Conservation (phyloP, 2,113 vertebrate genomes). For the Hippocampus comes region DNA sequence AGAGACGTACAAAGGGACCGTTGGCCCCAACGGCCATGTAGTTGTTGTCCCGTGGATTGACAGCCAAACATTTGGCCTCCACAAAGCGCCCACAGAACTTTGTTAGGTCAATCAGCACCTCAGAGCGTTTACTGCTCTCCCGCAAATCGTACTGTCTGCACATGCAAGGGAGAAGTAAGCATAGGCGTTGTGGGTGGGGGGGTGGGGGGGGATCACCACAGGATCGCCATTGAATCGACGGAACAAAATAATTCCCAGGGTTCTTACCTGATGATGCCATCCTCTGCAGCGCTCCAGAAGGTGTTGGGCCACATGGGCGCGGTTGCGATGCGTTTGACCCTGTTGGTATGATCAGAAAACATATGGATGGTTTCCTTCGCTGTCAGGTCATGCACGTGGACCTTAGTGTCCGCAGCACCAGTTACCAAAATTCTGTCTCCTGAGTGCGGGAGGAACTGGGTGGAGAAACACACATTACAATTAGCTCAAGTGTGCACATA, state of each 20-base stretch:
- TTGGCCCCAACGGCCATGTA: conserved; percentile 94
- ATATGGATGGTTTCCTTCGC: conserved; percentile 97
- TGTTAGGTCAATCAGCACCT: conserved; percentile 93
- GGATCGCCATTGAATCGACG: background rate
- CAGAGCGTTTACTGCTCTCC: conserved; percentile 92
- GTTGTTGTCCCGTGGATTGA: conserved; percentile 97
- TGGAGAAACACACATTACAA: conserved; percentile 18
- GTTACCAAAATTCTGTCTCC: conserved; percentile 94
- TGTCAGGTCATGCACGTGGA: conserved; percentile 93
- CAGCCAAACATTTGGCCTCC: conserved; percentile 94
- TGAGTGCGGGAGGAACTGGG: conserved; percentile 92
- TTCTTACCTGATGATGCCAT: conserved; percentile 88
- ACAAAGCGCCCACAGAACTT: conserved; percentile 97
- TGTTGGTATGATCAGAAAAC: conserved; percentile 97
- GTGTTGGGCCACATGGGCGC: conserved; percentile 99
- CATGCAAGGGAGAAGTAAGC: conserved; percentile 1
- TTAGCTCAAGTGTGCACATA: no score
- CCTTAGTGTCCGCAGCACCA: conserved; percentile 94
- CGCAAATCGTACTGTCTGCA: conserved; percentile 93
- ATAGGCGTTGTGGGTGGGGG: background rate
- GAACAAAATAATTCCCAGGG: background rate
- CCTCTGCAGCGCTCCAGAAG: conserved; percentile 98
- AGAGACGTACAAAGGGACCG: conserved; percentile 93
- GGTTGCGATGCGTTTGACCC: conserved; percentile 94
- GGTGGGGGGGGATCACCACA: background rate